Evolutionary conservation across 2,113 vertebrate species (phyloP).

Genomic region (Leptobrachium ailaonicum): DNA sequence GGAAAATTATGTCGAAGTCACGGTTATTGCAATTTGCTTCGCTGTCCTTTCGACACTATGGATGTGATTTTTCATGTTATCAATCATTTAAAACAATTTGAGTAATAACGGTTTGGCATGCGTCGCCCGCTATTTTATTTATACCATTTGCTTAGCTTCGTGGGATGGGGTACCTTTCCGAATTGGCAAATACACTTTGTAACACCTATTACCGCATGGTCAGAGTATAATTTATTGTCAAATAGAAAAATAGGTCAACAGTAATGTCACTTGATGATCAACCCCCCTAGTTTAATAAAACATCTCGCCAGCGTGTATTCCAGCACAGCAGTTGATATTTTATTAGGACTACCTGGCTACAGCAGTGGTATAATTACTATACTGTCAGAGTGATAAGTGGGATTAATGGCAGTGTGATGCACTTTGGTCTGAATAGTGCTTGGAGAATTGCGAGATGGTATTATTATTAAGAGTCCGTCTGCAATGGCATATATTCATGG

Average conservation of each 20-base stretch:
- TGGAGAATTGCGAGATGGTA: slow-evolving; percentile 80
- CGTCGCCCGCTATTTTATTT: slow-evolving; percentile 65
- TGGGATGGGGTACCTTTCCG: slow-evolving; percentile 60
- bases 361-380: slow-evolving; percentile 83
- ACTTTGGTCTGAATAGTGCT: slow-evolving; percentile 81
- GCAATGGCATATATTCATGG: slow-evolving; percentile 74
- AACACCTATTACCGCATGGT: slow-evolving; percentile 77
- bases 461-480: slow-evolving; percentile 79
- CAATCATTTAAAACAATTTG: slow-evolving; percentile 71
- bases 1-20: slow-evolving; percentile 49
- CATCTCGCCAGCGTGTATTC: slow-evolving; percentile 70
- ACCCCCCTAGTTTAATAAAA: slow-evolving; percentile 83
- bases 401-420: slow-evolving; percentile 89
- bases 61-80: slow-evolving; percentile 65
- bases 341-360: slow-evolving; percentile 80
- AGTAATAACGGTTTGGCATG: slow-evolving; percentile 63
- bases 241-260: slow-evolving; percentile 86
- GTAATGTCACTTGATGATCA: slow-evolving; percentile 86
- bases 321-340: slow-evolving; percentile 69
- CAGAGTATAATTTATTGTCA: slow-evolving; percentile 88
- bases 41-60: slow-evolving; percentile 59
- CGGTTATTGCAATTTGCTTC: slow-evolving; percentile 56
- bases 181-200: slow-evolving; percentile 68
- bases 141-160: slow-evolving; percentile 59
- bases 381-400: slow-evolving; percentile 92